These are phyloP conservation scores for Cantharis nigra DNA, from an alignment of 2,888 invertebrate genomes.

Conservation along the genomic window DNA sequence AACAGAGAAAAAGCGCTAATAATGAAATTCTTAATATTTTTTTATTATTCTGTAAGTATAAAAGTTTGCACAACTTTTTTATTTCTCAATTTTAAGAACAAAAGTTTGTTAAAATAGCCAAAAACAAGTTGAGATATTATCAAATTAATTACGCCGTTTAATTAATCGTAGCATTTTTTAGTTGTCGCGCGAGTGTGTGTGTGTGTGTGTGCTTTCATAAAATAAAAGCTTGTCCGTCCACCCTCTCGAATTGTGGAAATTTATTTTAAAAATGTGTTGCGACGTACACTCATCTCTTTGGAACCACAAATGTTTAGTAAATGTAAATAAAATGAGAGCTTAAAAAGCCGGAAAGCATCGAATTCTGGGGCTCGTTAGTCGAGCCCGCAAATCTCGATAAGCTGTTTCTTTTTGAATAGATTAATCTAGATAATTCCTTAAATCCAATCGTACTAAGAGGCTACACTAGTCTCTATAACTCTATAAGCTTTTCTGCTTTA, in stretches of 20 bases:
- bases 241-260: background rate
- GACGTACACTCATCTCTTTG: background rate
- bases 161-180: background rate
- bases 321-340: slow-evolving; percentile 28
- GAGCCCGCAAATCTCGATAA: slow-evolving; percentile 34
- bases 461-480: slow-evolving; percentile 26
- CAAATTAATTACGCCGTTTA: background rate
- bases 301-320: slow-evolving; percentile 7
- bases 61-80: slow-evolving; percentile 2
- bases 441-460: slow-evolving; percentile 37
- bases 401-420: slow-evolving; percentile 36
- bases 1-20: background rate
- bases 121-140: background rate
- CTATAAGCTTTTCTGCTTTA: slow-evolving; percentile 29
- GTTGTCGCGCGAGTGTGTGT: background rate
- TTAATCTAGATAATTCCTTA: slow-evolving; percentile 37
- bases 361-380: slow-evolving; percentile 33
- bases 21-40: background rate
- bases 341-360: slow-evolving; percentile 31
- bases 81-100: background rate
- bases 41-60: background rate
- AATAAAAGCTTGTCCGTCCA: background rate
- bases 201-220: background rate
- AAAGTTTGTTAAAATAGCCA: background rate
- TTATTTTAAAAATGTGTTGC: background rate